Conservation (phyloP, 2,113 vertebrate genomes). For the Pseudolaguvia tuberculata region DNA sequence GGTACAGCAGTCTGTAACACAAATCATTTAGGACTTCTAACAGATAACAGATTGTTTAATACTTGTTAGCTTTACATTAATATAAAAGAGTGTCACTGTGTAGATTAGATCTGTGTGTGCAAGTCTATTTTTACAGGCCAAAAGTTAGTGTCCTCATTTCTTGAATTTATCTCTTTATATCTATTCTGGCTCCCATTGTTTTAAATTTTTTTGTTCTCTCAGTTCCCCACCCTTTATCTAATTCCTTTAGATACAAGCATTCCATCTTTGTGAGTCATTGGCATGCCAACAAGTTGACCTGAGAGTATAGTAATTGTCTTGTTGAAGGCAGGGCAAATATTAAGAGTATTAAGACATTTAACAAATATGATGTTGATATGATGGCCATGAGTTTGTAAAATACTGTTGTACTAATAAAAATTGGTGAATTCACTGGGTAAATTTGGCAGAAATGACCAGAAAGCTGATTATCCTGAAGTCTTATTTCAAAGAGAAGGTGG, state of each 20-base stretch:
- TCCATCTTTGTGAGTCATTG: slow-evolving; percentile 18
- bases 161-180: too few relatives aligned
- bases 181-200: neutral
- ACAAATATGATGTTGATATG: slow-evolving; percentile 13
- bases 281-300: neutral
- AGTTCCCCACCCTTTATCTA: neutral
- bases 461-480: slow-evolving; percentile 3
- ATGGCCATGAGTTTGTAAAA: too few relatives aligned
- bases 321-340: slow-evolving; percentile 8
- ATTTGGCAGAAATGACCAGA: slow-evolving; percentile 14
- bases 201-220: neutral
- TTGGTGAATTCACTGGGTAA: too few relatives aligned
- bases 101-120: too few relatives aligned
- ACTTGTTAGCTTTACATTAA: neutral
- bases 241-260: slow-evolving; percentile 22
- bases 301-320: slow-evolving; percentile 23
- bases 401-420: too few relatives aligned
- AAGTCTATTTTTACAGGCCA: slow-evolving; percentile 9
- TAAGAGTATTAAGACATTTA: neutral
- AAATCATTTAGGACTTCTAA: neutral
- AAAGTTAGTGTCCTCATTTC: too few relatives aligned
- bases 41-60: neutral
- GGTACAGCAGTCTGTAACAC: neutral
- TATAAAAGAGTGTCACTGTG: neutral
- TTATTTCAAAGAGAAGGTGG: neutral